A percentile compares a stretch with the other conserved stretches of the same genome.
Conservation (phyloP, 2,888 invertebrate genomes). For the Xylophagus ater region DNA sequence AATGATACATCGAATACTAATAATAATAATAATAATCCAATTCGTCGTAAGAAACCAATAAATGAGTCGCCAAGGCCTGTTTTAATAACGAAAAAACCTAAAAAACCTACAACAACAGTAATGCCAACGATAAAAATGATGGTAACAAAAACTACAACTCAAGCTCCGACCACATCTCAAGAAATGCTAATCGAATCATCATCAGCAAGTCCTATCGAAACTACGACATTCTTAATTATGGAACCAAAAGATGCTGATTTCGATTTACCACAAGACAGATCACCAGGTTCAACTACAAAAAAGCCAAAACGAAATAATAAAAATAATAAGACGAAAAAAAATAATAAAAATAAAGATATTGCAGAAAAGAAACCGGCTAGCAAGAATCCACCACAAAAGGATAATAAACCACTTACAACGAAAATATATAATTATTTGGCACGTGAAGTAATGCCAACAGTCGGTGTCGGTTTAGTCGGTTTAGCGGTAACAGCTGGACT, state of each 20-base stretch:
- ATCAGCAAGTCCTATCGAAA: conserved; percentile 13
- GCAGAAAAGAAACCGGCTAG: conserved; percentile 18
- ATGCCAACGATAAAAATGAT: conserved; percentile 12
- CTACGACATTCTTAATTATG: conserved; percentile 20
- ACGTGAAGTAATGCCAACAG: conserved; percentile 69
- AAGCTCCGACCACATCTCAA: conserved; percentile 35
- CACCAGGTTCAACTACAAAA: conserved; percentile 18
- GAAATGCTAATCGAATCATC: conserved; percentile 5
- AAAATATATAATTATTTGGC: conserved; percentile 68
- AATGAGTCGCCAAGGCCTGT: background rate
- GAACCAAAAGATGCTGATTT: conserved; percentile 24
- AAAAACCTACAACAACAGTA: background rate
- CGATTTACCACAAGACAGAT: conserved; percentile 22
- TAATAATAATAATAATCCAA: conserved; percentile 29
- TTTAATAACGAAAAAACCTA: background rate
- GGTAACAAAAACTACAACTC: conserved; percentile 25
- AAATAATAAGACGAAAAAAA: conserved; percentile 16
- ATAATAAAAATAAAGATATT: conserved; percentile 14
- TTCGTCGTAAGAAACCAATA: conserved; percentile 5
- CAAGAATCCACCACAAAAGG: conserved; percentile 19
- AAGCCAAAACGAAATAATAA: conserved; percentile 20
- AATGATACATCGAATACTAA: conserved; percentile 13
- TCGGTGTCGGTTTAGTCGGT: conserved; percentile 65
- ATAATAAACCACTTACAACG: conserved; percentile 53
- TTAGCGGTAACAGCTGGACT: conserved; percentile 61